These are phyloP conservation scores for Polietes domitor DNA, from an alignment of 2,888 invertebrate species.

Conservation along the genomic window DNA sequence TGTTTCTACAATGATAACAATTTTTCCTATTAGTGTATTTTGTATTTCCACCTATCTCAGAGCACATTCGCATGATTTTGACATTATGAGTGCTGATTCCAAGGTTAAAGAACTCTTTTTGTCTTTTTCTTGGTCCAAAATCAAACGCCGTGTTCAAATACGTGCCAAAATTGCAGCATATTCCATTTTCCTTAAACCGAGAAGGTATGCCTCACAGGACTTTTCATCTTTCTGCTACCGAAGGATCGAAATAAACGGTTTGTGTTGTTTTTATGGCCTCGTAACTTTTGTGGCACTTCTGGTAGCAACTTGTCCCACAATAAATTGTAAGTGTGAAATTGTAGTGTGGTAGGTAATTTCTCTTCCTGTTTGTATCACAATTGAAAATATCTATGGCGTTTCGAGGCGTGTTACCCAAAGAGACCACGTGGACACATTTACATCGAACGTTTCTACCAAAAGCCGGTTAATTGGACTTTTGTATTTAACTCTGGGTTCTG, in stretches of 20 bases:
- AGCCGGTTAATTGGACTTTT: background rate
- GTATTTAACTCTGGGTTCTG: background rate
- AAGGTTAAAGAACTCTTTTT: conserved; percentile 66
- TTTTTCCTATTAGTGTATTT: background rate
- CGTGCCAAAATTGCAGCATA: conserved; percentile 68
- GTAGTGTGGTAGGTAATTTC: conserved; percentile 6
- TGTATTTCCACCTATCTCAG: conserved; percentile 60
- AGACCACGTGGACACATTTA: conserved; percentile 13
- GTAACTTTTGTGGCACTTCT: background rate
- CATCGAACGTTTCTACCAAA: background rate
- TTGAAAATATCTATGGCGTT: conserved; percentile 25
- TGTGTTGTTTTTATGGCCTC: conserved; percentile 4
- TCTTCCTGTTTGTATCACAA: background rate
- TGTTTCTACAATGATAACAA: conserved; percentile 24
- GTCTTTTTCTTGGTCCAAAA: conserved; percentile 68
- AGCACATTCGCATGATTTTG: conserved; percentile 70
- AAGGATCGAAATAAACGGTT: conserved; percentile 51
- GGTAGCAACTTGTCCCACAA: conserved; percentile 31
- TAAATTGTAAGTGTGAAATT: background rate
- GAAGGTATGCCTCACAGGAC: conserved; percentile 64
- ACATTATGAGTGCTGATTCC: conserved; percentile 68
- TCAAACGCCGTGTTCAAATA: conserved; percentile 72
- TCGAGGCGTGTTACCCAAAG: conserved; percentile 22
- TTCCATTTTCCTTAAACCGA: conserved; percentile 67
- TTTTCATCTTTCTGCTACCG: conserved; percentile 69